phyloP scores from a whole-genome alignment of 2,113 vertebrate genomes.

The Pseudorectes ferrugineus region DNA sequence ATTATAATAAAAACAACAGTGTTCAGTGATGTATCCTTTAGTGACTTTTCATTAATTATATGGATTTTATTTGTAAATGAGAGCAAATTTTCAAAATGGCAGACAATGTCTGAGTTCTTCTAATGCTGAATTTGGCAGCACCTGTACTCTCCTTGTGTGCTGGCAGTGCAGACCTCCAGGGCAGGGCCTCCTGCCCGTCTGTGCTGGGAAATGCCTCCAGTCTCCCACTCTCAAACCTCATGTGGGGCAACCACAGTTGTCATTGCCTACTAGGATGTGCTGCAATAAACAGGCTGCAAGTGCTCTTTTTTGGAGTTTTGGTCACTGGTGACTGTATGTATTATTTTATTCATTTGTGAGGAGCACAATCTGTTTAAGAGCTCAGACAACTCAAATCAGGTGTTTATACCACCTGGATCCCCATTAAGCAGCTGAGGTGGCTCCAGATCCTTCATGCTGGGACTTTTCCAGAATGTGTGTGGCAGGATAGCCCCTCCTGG shows the following conservation, averaged over 20 bases:
- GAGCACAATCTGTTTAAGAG: not conserved
- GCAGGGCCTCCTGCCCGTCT: not conserved
- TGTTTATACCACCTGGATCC: not conserved
- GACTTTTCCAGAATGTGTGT: not conserved
- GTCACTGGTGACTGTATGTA: not conserved
- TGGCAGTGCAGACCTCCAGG: not conserved
- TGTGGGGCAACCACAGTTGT: not conserved
- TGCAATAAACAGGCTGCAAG: not conserved
- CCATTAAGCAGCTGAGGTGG: not conserved
- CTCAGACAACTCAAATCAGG: not conserved
- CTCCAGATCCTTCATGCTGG: not conserved
- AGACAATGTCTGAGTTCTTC: not conserved
- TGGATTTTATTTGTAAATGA: constrained; percentile 48
- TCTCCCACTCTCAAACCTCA: not conserved
- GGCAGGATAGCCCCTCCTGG: not conserved
- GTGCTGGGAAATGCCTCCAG: not conserved
- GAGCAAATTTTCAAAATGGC: constrained; percentile 30
- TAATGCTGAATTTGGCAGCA: not conserved
- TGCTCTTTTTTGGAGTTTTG: not conserved
- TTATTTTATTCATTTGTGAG: not conserved
- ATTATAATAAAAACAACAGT: constrained; percentile 27
- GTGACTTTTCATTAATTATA: constrained; percentile 37
- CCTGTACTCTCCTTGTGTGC: not conserved
- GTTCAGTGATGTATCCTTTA: constrained; percentile 18
- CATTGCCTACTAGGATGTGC: not conserved